These are phyloP conservation scores for Rhynchophorus ferrugineus DNA, from an alignment of 1,140 invertebrate species.

Conservation along the genomic window DNA sequence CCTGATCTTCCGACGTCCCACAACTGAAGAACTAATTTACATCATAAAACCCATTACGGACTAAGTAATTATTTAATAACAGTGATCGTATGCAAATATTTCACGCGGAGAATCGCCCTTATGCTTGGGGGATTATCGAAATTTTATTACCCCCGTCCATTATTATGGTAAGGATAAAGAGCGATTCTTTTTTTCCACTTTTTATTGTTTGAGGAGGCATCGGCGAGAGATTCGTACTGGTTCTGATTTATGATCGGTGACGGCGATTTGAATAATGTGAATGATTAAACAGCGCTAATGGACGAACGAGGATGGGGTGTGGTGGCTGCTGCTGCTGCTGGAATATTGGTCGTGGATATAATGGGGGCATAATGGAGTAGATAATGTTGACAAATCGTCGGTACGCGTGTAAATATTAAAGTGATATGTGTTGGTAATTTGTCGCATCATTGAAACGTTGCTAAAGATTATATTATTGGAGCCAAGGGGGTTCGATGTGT, in stretches of 20 bases:
- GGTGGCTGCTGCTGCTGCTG: too few relatives aligned
- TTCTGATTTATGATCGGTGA: conserved; percentile 10
- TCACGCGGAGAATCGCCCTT: conserved; percentile 13
- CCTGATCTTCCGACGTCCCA: too few relatives aligned
- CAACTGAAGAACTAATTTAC: too few relatives aligned
- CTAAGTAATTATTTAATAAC: conserved; percentile 19
- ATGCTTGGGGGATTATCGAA: conserved; percentile 16
- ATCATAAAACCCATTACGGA: conserved; percentile 7
- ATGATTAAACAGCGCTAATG: conserved; percentile 13
- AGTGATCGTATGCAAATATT: conserved; percentile 18
- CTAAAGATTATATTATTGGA: too few relatives aligned
- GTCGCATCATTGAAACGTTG: too few relatives aligned
- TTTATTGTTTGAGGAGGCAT: too few relatives aligned
- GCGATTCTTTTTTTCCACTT: too few relatives aligned
- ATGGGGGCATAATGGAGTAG: conserved; percentile 15
- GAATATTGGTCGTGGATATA: conserved; percentile 15
- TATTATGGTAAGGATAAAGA: conserved; percentile 10
- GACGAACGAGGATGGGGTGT: conserved; percentile 14
- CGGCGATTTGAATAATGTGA: conserved; percentile 17
- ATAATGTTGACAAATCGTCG: conserved; percentile 23
- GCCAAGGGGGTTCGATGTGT: too few relatives aligned
- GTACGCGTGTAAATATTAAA: too few relatives aligned
- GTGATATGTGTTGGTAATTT: too few relatives aligned
- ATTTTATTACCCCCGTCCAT: conserved; percentile 19
- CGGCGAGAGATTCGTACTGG: conserved; percentile 10